Evolutionary conservation across 1,140 invertebrate genomes (phyloP).

Genomic region (Pomacea maculata): DNA sequence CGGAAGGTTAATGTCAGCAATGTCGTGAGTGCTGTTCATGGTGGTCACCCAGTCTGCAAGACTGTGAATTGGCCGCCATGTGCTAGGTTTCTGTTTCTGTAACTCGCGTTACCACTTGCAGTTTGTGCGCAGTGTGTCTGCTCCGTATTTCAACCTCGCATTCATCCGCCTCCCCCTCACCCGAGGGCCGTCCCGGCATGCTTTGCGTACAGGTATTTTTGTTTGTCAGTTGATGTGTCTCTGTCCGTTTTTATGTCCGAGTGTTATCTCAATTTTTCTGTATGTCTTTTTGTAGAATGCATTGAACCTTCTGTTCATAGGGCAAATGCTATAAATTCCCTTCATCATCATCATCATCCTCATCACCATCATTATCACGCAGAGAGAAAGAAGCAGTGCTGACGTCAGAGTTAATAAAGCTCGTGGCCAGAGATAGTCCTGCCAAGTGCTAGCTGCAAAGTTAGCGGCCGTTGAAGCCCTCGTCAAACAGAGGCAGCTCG

Average conservation of each 20-base stretch:
- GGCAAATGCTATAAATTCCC: neutral
- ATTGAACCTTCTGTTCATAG: neutral
- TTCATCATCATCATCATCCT: neutral
- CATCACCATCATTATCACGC: neutral
- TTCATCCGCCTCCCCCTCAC: too few species aligned
- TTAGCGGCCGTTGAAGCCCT: too few species aligned
- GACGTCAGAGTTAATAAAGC: neutral
- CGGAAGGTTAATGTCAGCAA: neutral
- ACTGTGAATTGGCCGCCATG: neutral
- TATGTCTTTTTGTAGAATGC: neutral
- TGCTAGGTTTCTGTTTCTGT: neutral
- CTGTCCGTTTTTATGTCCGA: neutral
- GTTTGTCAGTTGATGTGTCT: neutral
- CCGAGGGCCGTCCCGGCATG: neutral
- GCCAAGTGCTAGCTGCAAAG: too few species aligned
- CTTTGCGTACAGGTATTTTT: neutral
- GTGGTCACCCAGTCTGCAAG: neutral
- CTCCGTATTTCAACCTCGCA: neutral
- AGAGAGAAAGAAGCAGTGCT: neutral
- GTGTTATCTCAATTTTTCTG: neutral
- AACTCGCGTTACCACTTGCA: neutral
- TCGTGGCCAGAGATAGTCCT: too few species aligned
- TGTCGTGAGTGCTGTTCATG: neutral
- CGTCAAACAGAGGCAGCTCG: too few species aligned
- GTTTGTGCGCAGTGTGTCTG: neutral